Base-by-base conservation (phyloP, 53 echinoderm and acorn worm species). In the Holothuria scabra region DNA sequence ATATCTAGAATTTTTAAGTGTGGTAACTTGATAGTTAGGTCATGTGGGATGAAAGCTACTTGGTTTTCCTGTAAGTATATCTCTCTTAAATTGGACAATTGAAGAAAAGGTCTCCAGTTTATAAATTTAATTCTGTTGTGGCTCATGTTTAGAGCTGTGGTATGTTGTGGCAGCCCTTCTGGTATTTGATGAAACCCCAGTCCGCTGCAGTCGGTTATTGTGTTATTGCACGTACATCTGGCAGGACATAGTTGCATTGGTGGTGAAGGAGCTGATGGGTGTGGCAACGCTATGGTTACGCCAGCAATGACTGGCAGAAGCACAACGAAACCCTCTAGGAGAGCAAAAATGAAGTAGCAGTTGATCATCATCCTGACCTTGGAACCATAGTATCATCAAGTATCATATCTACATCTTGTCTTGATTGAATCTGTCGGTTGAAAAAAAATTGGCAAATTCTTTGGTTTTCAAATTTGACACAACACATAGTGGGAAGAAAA, bases 21-120 rank as follows among this genome's bases (percentile, higher is more conserved):
- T 28, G 82, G 74, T 33, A 92, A 32, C 2, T 62, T 32, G 8
- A 55, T 16, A 33, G 78, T 84, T 29, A 76, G 68, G 44, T 61
- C 72, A 11, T 13, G 30, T 26, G 87, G 66, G 12, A 91, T 41
- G 59, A 67, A 23, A 5, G 25, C 28, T 28, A 91, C 35, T 24
- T 22, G 32, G 71, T 91, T 91, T 14, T 60, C 80, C 24, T 49
- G 84, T 34, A 91, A 87, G 56, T 76, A 46, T 46, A 91, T 55
- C 46, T 84, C 80, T 33, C 76, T 56, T 56, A 90, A 28, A 28
- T 81, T 22, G 23, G 66, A 12, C 44, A 88, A 32, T 35, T 29
- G 25, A 34, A 26, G 12, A n/a, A 88, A 65, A 44, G 29, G 59
- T 14, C 26, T 34, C 56, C 5, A 22, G 11, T 64, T 34, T 26